Base-by-base conservation (phyloP, 1,140 invertebrate genomes). In the Hyphantria cunea region DNA sequence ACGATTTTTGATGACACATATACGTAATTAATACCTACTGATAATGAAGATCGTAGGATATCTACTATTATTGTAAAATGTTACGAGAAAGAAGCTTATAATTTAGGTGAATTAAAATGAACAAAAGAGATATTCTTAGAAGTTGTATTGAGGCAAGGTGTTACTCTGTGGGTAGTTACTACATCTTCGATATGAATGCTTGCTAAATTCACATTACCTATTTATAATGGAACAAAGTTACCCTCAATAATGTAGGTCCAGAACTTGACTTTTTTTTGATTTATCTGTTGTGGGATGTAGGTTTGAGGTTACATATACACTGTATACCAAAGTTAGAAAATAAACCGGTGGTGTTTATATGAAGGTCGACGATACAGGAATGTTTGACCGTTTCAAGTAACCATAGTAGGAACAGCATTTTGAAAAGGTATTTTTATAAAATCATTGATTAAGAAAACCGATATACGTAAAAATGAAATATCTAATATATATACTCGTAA, bases 281-380 rank as follows among this genome's bases (percentile, higher is more conserved):
- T 74, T 74, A 78, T 72, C 64, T 76, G 80, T 68, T 76, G 78
- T 69, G 76, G 78, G 77, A 75, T 72, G 76, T 78, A 77, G 63
- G 71, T 72, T 71, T 60, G 76, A 62, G 58, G 73, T 66, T 73
- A 77, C 70, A 75, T 78, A 78, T 84, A 84, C 82, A 86, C 84
- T 84, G 84, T 87, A 90, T 89, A 90, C 88, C 88, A 90, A 90
- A 90, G 88, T 82, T 90, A 90, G 86, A 64, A 76, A 80, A 84
- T 90, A 90, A 82, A 86, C 79, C 78, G 68, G 71, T 72, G 82
- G 73, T 74, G 72, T 78, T 73, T 72, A 66, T 70, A 59, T 55
- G 41, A 68, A 72, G 64, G 58, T 64, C 54, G 49, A 52, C 53
- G 45, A 50, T 61, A 61, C 50, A 62, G 51, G 66, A 68, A 70